Evolutionary conservation across 2,888 invertebrate species (phyloP), one percentile per base, ranked within the genome.

Genomic region (Troides helena): DNA sequence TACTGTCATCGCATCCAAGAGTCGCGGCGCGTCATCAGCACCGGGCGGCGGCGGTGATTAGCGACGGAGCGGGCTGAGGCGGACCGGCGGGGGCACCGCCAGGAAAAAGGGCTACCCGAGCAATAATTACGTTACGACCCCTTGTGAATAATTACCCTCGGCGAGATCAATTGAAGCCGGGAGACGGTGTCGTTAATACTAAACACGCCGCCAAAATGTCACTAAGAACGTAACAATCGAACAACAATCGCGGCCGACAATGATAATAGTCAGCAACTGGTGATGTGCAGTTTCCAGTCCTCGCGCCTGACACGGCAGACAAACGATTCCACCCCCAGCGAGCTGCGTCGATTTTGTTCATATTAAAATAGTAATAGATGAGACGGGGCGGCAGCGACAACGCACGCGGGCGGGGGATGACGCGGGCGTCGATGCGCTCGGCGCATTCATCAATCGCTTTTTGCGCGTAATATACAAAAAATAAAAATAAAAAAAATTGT

Each of bases 71-170:
- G 74, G 79, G 76, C 77, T 75, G 73, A 79, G 83, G 84, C 39
- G 8, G 39, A 1, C 39, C 7, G 39, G 39, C 39, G 39, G 39
- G 39, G 39, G 39, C 39, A 39, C 10, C 89, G 89, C 90, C 90
- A 90, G 89, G 92, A 90, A 90, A 91, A 91, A 90, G 91, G 90
- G 90, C 89, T 90, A 86, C 88, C 87, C 87, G 76, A 67, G 85
- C 81, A 89, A 91, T 91, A 92, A 91, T 91, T 90, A 90, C 89
- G 88, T 86, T 88, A 88, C 70, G 71, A 75, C 76, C 87, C 89
- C 87, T 88, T 88, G 90, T 90, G 91, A 91, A 92, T 91, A 92
- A 91, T 92, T 92, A 91, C 89, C 87, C 83, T 76, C 59, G 62
- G 81, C 85, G 86, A 83, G 85, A 88, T 90, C 90, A 90, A 90